Base-by-base conservation (phyloP, 2,888 invertebrate genomes). In the Lycaena phlaeas region DNA sequence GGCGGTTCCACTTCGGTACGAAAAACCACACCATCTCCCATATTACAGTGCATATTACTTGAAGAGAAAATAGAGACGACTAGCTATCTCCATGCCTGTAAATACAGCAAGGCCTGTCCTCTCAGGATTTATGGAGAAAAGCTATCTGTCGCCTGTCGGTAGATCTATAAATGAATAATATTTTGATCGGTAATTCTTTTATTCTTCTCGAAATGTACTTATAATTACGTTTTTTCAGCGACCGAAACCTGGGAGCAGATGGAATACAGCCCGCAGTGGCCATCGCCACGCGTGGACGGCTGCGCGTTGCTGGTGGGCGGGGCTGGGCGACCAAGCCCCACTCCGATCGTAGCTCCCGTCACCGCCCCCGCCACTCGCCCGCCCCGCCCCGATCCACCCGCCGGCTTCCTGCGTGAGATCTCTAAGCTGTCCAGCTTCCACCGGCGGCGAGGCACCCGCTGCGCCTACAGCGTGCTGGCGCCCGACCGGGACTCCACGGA, bases 1-100 rank as follows among this genome's bases (percentile, higher is more conserved):
- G 94, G 94, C 87, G 91, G 67, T 93, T 92, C 73, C 92, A 92
- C 72, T 94, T 93, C 65, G 90, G 93, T 93, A 48, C 7, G 41
- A 12, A 18, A 30, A 2, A 14, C 1, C 6, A n/a, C 25, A 2
- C 15, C 14, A 11, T 11, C 18, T 6, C n/a, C 7, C 4, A 10
- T 11, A 6, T 30, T 12, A 22, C 18, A 14, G 6, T 3, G n/a
- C n/a, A n/a, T n/a, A n/a, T n/a, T n/a, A n/a, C n/a, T n/a, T n/a
- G n/a, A n/a, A n/a, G n/a, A n/a, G n/a, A n/a, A n/a, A n/a, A n/a
- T n/a, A n/a, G n/a, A n/a, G n/a, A n/a, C n/a, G n/a, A n/a, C n/a
- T n/a, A n/a, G n/a, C n/a, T n/a, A n/a, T n/a, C n/a, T n/a, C n/a
- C n/a, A n/a, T n/a, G n/a, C n/a, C n/a, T n/a, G n/a, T n/a, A n/a